Evolutionary conservation across 2,888 invertebrate species (phyloP).

Genomic region (Ditula angustiorana): DNA sequence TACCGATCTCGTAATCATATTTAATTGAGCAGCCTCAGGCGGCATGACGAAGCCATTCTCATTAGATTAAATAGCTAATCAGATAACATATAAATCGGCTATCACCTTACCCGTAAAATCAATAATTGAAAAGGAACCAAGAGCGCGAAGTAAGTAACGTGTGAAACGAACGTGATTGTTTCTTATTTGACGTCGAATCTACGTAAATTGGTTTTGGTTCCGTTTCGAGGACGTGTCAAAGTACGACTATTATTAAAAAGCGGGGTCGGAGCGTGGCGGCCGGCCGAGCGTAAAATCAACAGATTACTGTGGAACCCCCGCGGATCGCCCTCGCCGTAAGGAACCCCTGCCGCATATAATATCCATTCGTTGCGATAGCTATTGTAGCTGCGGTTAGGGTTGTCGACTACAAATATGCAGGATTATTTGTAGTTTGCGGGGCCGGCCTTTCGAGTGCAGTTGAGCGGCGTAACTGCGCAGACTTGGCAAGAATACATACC

Average conservation of each 20-base stretch:
- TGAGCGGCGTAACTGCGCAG: slow-evolving; percentile 41
- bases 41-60: background rate
- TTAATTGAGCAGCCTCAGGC: background rate
- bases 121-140: slow-evolving; percentile 1
- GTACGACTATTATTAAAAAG: slow-evolving; percentile 78
- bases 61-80: slow-evolving; percentile 1
- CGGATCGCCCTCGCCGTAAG: slow-evolving; percentile 60
- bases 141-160: slow-evolving; percentile 42
- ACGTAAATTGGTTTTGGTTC: slow-evolving; percentile 61
- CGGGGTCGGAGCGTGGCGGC: slow-evolving; percentile 64
- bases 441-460: slow-evolving; percentile 45
- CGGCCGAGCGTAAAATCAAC: slow-evolving; percentile 82
- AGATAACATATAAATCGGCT: background rate
- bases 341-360: slow-evolving; percentile 73
- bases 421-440: slow-evolving; percentile 37
- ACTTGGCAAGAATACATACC: slow-evolving; percentile 16
- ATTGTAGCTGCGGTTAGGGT: slow-evolving; percentile 77
- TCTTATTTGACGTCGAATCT: slow-evolving; percentile 54
- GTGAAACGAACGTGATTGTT: slow-evolving; percentile 58
- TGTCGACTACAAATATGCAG: slow-evolving; percentile 59
- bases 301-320: slow-evolving; percentile 78
- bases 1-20: slow-evolving; percentile 22
- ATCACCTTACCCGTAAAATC: slow-evolving; percentile 9
- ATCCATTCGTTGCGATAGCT: slow-evolving; percentile 78
- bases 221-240: slow-evolving; percentile 75